Evolutionary conservation across 2,797 vertebrate species (phyloP).

Genomic region (Myotis findleyi): DNA sequence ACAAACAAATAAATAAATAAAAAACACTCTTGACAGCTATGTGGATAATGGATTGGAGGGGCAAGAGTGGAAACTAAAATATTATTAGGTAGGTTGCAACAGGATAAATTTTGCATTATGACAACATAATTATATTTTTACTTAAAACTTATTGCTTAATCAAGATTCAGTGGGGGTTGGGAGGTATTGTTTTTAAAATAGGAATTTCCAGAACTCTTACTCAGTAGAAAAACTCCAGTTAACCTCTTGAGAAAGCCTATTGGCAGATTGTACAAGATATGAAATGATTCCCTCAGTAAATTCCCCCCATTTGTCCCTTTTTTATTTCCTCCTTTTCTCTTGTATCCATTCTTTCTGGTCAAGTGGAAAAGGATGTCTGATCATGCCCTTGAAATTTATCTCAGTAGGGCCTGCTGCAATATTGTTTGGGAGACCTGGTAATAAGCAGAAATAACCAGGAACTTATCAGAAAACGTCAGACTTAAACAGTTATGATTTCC

Average conservation of each 20-base stretch:
- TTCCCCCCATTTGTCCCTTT: neutral
- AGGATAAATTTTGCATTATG: neutral
- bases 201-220: conserved; percentile 13
- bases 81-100: neutral
- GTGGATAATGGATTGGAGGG: neutral
- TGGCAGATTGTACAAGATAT: neutral
- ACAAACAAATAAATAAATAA: neutral
- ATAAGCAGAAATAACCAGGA: conserved; percentile 47
- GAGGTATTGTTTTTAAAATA: neutral
- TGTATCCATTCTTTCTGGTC: conserved; percentile 10
- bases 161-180: neutral
- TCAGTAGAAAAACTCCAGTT: neutral
- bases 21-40: neutral
- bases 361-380: conserved; percentile 37
- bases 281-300: conserved; percentile 38
- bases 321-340: conserved; percentile 27
- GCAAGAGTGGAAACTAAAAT: neutral
- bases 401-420: neutral
- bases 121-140: neutral
- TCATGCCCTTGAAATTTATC: conserved; percentile 48
- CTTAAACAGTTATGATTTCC: conserved; percentile 31
- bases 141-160: conserved; percentile 3
- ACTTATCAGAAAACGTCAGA: conserved; percentile 51
- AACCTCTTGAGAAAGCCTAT: conserved; percentile 28
- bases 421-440: conserved; percentile 41